Percentiles rank a stretch among this genome's conserved stretches.
Evolutionary conservation across 2,797 vertebrate species (phyloP).

Genomic region (Sylvia borin): DNA sequence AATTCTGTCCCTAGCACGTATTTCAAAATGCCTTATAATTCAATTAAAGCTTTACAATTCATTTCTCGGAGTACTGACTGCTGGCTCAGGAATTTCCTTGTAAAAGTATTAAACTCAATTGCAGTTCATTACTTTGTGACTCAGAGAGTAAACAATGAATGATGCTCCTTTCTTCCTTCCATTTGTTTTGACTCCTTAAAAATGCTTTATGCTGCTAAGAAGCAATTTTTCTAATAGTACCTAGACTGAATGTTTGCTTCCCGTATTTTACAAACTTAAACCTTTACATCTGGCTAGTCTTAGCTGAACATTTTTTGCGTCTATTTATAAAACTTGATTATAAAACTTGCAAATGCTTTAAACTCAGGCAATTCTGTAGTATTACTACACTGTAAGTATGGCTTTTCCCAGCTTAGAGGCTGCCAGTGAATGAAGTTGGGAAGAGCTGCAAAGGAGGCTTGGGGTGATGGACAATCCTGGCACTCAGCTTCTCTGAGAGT

Average conservation of each 20-base stretch:
- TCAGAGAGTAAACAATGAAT: neutral
- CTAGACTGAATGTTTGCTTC: neutral
- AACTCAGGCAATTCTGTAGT: neutral
- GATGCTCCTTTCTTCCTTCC: neutral
- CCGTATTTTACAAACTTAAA: neutral
- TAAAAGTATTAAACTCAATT: neutral
- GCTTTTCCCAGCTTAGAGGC: neutral
- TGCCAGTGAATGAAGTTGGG: neutral
- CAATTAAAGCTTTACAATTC: neutral
- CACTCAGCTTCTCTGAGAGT: rapidly evolving
- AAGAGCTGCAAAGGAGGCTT: neutral
- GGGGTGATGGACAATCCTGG: neutral
- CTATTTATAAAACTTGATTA: neutral
- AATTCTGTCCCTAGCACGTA: neutral
- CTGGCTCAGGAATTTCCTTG: neutral
- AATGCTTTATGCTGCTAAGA: neutral
- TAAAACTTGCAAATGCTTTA: neutral
- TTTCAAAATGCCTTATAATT: neutral
- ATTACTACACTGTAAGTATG: neutral
- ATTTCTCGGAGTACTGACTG: neutral
- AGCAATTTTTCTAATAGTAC: neutral
- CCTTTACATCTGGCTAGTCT: neutral
- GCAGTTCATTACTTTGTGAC: neutral
- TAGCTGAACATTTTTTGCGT: neutral
- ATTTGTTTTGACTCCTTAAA: neutral